These are phyloP conservation scores for Sphinx pinastri DNA, from an alignment of 2,888 invertebrate species.

Conservation along the genomic window DNA sequence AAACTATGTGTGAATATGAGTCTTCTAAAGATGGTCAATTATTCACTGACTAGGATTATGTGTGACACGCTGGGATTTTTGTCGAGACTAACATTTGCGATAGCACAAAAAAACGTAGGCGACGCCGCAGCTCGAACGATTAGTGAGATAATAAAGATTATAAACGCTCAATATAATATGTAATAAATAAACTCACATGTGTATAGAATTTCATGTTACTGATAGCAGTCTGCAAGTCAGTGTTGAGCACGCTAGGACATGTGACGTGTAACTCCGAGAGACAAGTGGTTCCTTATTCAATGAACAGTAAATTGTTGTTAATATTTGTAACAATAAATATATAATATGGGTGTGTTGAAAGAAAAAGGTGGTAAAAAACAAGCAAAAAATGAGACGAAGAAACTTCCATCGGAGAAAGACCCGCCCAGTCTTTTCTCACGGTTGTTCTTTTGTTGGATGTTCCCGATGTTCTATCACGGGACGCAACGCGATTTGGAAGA, in stretches of 20 bases:
- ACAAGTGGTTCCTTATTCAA: conserved; percentile 18
- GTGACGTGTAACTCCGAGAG: conserved; percentile 6
- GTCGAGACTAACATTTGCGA: no score
- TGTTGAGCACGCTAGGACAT: conserved; percentile 34
- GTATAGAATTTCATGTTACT: conserved; percentile 25
- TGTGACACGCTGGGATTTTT: no score
- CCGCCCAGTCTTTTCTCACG: conserved; percentile 81
- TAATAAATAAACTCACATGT: conserved; percentile 26
- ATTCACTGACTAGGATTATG: no score
- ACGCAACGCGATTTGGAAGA: conserved; percentile 88
- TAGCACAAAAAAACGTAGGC: not conserved
- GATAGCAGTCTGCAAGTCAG: conserved; percentile 36
- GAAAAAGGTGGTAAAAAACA: conserved; percentile 40
- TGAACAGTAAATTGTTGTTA: conserved; percentile 15
- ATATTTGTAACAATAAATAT: not conserved
- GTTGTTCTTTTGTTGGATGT: conserved; percentile 89
- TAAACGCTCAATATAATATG: not conserved
- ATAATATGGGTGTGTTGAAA: conserved; percentile 43
- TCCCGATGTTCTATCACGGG: conserved; percentile 90
- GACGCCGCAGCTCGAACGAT: not conserved
- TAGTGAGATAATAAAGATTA: conserved; percentile 25
- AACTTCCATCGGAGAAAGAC: conserved; percentile 47
- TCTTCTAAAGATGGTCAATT: no score
- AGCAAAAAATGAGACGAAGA: conserved; percentile 38
- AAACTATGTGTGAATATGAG: no score